Base-by-base conservation (phyloP, 2,888 invertebrate species). In the Caenorhabditis uteleia region DNA sequence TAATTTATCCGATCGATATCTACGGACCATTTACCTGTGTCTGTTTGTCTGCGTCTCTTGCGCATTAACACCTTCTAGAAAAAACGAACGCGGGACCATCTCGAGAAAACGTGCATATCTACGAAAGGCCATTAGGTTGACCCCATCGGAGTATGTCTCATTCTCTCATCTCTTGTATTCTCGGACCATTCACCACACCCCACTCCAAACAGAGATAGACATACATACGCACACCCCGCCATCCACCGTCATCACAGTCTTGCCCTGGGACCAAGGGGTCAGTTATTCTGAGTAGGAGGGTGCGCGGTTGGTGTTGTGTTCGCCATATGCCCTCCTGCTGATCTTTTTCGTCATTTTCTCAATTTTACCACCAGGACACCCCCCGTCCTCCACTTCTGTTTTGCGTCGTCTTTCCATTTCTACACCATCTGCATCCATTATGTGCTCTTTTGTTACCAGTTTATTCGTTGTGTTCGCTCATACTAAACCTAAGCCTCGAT, bases 71-170 rank as follows among this genome's bases (percentile, higher is more conserved):
- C n/a, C n/a, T n/a, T n/a, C n/a, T n/a, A n/a, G n/a, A n/a, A n/a
- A n/a, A n/a, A n/a, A n/a, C n/a, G n/a, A n/a, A n/a, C n/a, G n/a
- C n/a, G n/a, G n/a, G n/a, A n/a, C n/a, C n/a, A n/a, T n/a, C n/a
- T n/a, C n/a, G n/a, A 61, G 47, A 40, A 56, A 53, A 62, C 62
- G 62, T 62, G 62, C 62, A 51, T 34, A 53, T 48, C 34, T 31
- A 36, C 48, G 45, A 40, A 39, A 16, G 39, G 36, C 33, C 39
- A 26, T 33, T 23, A 34, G 46, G 25, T 7, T 62, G 56, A 56
- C 57, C 57, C 46, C 43, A 36, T 50, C 45, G 44, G n/a, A 3
- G 3, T n/a, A 0, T 51, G 53, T 55, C 60, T 56, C 38, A 31
- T 47, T 56, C 45, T 62, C 51, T 31, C 7, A 4, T 34, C 29